These are phyloP conservation scores for Myotis vivesi DNA, from an alignment of 2,797 vertebrate species.

Conservation along the genomic window DNA sequence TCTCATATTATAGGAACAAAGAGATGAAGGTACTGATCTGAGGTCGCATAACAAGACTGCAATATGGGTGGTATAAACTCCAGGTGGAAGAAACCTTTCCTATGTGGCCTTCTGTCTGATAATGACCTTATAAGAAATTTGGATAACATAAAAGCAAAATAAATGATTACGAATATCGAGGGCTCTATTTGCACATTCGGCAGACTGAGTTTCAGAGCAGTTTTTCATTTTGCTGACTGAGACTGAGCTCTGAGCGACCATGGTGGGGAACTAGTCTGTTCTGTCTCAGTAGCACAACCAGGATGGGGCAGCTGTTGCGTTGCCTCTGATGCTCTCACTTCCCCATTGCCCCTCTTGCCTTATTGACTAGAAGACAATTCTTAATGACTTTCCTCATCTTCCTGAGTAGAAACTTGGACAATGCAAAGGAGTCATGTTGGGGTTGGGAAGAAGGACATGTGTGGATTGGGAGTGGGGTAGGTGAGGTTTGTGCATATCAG, in stretches of 20 bases:
- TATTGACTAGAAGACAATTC: not conserved
- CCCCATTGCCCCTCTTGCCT: not conserved
- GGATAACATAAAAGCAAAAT: not conserved
- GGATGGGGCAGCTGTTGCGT: too few species aligned
- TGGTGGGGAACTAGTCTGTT: not conserved
- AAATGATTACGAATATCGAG: not conserved
- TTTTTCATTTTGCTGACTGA: not conserved
- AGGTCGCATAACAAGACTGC: not conserved
- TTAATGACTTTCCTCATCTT: not conserved
- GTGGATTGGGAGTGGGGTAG: not conserved
- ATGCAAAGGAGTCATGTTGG: not conserved
- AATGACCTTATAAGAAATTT: not conserved
- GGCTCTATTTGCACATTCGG: not conserved
- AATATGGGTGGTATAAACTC: not conserved
- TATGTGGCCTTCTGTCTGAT: not conserved
- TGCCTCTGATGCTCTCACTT: not conserved
- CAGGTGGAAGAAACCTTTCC: not conserved
- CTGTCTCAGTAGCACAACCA: not conserved
- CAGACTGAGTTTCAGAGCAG: not conserved
- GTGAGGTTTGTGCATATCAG: not conserved
- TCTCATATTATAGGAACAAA: not conserved
- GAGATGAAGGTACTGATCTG: not conserved
- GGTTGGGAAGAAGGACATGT: not conserved
- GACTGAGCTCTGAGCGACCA: not conserved
- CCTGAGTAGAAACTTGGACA: not conserved